Evolutionary conservation across 2,797 vertebrate genomes (phyloP).

Genomic region (Myotis pilosus): DNA sequence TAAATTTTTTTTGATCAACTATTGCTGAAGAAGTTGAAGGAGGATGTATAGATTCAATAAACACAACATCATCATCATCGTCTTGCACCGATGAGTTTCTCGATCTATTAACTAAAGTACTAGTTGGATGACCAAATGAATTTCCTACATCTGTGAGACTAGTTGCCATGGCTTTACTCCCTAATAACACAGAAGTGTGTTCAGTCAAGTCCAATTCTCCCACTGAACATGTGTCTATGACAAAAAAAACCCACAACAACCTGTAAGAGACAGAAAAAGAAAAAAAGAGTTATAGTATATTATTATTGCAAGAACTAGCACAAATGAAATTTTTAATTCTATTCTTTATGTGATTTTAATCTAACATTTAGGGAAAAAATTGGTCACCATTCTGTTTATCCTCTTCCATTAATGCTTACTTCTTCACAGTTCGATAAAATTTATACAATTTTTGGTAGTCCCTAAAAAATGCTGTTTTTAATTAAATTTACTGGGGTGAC

Average conservation of each 20-base stretch:
- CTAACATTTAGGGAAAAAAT: neutral
- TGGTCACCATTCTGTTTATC: neutral
- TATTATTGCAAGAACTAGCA: slow-evolving; percentile 49
- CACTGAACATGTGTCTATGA: slow-evolving; percentile 88
- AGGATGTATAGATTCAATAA: slow-evolving; percentile 90
- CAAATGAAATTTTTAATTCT: neutral
- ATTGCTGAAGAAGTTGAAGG: slow-evolving; percentile 81
- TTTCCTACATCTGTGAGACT: slow-evolving; percentile 86
- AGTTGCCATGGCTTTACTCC: slow-evolving; percentile 87
- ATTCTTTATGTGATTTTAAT: neutral
- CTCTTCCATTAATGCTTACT: neutral
- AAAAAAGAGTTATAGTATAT: neutral
- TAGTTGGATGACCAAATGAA: slow-evolving; percentile 83
- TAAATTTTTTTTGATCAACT: slow-evolving; percentile 78
- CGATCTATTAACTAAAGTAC: slow-evolving; percentile 85
- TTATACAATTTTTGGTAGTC: neutral
- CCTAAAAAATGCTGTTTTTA: neutral
- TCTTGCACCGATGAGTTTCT: slow-evolving; percentile 85
- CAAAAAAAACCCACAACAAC: slow-evolving; percentile 72
- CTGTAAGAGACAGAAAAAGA: slow-evolving; percentile 70
- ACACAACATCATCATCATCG: slow-evolving; percentile 93
- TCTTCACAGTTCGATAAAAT: neutral
- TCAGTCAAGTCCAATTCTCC: slow-evolving; percentile 85
- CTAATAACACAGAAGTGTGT: slow-evolving; percentile 78
- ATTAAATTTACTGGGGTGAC: too few species aligned